These are phyloP conservation scores for Tachycineta bicolor DNA, from an alignment of 2,113 vertebrate species.

Conservation along the genomic window DNA sequence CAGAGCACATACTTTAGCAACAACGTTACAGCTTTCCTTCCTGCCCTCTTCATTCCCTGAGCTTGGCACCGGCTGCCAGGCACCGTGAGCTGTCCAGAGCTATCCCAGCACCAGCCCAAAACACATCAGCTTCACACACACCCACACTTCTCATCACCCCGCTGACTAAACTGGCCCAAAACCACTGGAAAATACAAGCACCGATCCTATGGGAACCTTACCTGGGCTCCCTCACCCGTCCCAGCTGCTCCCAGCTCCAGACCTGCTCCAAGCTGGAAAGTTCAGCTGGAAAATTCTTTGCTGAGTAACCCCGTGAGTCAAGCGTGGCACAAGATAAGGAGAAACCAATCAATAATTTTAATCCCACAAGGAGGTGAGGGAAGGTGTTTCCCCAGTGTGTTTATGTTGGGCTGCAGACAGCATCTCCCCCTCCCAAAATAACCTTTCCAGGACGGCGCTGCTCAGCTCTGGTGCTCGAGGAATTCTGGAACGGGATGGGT, in stretches of 20 bases:
- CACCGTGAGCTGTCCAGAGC: accelerated
- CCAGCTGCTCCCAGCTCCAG: neutral
- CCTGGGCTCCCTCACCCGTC: neutral
- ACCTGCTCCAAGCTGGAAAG: neutral
- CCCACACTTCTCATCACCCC: neutral
- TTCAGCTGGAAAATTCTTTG: neutral
- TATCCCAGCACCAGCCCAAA: neutral
- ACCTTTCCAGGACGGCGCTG: neutral
- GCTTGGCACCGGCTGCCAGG: accelerated
- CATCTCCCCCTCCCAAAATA: neutral
- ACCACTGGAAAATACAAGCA: accelerated
- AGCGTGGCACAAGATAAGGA: conserved; percentile 18
- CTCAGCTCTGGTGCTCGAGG: accelerated
- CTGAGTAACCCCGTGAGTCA: neutral
- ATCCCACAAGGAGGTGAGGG: neutral
- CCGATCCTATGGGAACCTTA: accelerated
- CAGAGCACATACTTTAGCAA: neutral
- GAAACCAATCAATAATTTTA: neutral
- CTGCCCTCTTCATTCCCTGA: neutral
- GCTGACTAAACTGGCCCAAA: accelerated
- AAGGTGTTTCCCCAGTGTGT: neutral
- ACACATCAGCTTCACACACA: accelerated
- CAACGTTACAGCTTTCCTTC: neutral
- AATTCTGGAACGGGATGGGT: neutral
- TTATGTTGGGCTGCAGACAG: neutral